phyloP scores from a whole-genome alignment of 2,113 vertebrate species.

The Perognathus longimembris region DNA sequence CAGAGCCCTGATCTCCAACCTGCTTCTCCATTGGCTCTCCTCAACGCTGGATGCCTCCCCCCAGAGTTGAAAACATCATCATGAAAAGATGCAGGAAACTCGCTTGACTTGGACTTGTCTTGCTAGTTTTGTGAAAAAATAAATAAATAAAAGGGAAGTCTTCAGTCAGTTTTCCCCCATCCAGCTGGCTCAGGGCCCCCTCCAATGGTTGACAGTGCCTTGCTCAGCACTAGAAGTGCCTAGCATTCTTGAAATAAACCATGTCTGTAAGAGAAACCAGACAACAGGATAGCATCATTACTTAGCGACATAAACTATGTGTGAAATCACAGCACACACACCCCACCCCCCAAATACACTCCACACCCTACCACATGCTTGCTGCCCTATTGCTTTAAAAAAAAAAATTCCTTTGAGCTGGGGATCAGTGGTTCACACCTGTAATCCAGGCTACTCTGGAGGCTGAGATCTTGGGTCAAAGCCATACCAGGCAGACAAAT shows the following conservation, averaged over 20 bases:
- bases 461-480: no score
- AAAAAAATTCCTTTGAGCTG: background rate
- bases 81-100: background rate
- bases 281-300: background rate
- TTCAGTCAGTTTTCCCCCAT: background rate
- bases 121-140: background rate
- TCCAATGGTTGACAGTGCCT: background rate
- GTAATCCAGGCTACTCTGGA: no score
- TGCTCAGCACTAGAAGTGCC: fast-evolving
- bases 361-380: background rate
- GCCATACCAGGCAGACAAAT: no score
- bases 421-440: no score
- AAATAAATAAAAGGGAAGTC: no score
- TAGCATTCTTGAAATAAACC: background rate
- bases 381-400: background rate
- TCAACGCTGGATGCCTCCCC: no score
- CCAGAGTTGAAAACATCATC: background rate
- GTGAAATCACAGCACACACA: background rate
- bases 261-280: background rate
- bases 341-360: background rate
- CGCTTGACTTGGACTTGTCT: background rate
- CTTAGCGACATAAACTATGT: background rate
- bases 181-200: background rate
- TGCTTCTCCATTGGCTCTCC: background rate
- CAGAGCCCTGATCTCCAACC: background rate